Evolutionary conservation across 2,113 vertebrate genomes (phyloP).

Genomic region (Ceyx margarethae): DNA sequence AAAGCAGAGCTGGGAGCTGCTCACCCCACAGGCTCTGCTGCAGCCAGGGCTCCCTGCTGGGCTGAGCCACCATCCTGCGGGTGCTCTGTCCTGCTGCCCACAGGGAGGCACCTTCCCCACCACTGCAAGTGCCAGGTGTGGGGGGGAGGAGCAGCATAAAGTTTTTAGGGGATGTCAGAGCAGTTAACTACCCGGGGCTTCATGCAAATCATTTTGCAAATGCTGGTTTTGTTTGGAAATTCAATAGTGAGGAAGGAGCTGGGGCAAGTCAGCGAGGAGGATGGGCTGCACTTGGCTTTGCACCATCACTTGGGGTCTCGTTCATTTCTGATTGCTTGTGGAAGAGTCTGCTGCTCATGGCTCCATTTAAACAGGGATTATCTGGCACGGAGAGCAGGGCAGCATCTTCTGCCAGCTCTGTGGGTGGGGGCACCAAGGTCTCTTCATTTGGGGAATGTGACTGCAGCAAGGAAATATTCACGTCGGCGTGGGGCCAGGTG

Average conservation of each 20-base stretch:
- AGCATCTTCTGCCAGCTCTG: neutral
- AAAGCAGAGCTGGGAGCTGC: neutral
- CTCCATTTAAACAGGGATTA: accelerated
- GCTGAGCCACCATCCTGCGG: accelerated
- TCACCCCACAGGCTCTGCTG: neutral
- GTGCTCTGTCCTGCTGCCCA: accelerated
- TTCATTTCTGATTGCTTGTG: neutral
- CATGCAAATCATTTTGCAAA: neutral
- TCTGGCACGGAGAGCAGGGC: neutral
- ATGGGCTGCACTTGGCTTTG: neutral
- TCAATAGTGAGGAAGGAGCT: accelerated
- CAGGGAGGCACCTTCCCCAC: neutral
- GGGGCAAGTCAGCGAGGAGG: too few species aligned
- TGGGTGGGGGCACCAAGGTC: neutral
- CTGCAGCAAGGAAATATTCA: accelerated
- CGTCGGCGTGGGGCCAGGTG: neutral
- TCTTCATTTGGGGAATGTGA: neutral
- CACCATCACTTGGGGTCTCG: accelerated
- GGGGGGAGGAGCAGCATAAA: accelerated
- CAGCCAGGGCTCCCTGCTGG: neutral
- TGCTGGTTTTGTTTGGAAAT: neutral
- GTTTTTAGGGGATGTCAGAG: neutral
- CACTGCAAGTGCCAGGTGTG: accelerated
- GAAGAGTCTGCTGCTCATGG: accelerated
- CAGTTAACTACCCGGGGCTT: neutral